Percentiles rank a stretch among this genome's conserved stretches.
phyloP scores from a whole-genome alignment of 2,888 invertebrate genomes.

The Lucinisca nassula region DNA sequence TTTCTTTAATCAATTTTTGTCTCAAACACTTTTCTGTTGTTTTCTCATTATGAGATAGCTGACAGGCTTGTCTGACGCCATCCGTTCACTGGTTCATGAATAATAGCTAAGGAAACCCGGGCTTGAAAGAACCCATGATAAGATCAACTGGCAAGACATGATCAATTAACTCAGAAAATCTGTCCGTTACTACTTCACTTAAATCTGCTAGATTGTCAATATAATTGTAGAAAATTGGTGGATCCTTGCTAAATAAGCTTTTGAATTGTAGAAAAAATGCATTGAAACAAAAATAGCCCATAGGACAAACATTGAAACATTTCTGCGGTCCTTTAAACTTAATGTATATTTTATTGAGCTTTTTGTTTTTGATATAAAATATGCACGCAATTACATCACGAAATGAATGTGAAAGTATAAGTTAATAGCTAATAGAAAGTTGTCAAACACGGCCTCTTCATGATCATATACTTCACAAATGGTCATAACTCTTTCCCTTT shows the following conservation, averaged over 20 bases:
- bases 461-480: background rate
- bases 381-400: background rate
- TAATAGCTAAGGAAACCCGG: background rate
- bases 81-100: background rate
- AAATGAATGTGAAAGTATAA: background rate
- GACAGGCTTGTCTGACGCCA: background rate
- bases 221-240: conserved; percentile 66
- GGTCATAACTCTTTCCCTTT: background rate
- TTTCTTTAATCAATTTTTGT: background rate
- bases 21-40: background rate
- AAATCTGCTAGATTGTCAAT: conserved; percentile 56
- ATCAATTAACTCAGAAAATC: conserved; percentile 73
- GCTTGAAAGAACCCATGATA: background rate
- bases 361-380: background rate
- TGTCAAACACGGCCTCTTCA: background rate
- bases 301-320: background rate
- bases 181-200: conserved; percentile 45
- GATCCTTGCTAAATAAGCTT: background rate
- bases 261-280: conserved; percentile 5
- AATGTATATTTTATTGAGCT: background rate
- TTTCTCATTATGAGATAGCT: background rate
- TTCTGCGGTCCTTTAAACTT: background rate
- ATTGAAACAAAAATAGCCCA: conserved; percentile 11
- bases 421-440: background rate
- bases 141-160: conserved; percentile 51